Conservation (phyloP, 2,888 invertebrate species). For the Caenorhabditis zanzibari region DNA sequence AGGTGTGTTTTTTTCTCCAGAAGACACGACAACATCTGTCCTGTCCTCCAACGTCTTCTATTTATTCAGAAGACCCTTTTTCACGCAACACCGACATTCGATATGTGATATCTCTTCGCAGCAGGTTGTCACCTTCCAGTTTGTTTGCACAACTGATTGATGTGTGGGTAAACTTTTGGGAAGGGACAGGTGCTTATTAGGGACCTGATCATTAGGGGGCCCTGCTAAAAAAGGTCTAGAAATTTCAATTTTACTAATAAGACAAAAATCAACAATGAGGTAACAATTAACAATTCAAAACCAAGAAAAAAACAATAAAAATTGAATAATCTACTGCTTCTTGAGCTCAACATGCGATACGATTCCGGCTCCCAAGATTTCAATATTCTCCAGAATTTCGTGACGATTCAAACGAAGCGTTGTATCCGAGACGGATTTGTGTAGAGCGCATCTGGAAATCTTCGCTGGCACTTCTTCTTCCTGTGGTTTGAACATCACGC, state of each 20-base stretch:
- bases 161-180: neutral
- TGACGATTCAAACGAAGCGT: constrained; percentile 58
- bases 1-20: too few species aligned
- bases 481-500: constrained; percentile 68
- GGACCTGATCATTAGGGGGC: neutral
- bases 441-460: constrained; percentile 65
- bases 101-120: constrained; percentile 53
- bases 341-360: constrained; percentile 53
- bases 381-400: constrained; percentile 71
- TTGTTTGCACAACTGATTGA: constrained; percentile 38
- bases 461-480: constrained; percentile 68
- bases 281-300: constrained; percentile 1
- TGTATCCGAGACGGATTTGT: constrained; percentile 46
- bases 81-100: constrained; percentile 65
- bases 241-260: neutral
- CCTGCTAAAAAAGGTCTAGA: too few species aligned
- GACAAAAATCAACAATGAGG: neutral
- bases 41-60: neutral
- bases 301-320: neutral
- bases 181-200: neutral
- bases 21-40: neutral
- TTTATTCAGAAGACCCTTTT: constrained; percentile 36
- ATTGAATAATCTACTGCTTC: constrained; percentile 1
- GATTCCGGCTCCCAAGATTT: constrained; percentile 68
- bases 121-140: constrained; percentile 47